Percentiles rank a stretch among this genome's conserved stretches.
phyloP scores from a whole-genome alignment of 2,888 invertebrate genomes.

The Entomobrya multifasciata region DNA sequence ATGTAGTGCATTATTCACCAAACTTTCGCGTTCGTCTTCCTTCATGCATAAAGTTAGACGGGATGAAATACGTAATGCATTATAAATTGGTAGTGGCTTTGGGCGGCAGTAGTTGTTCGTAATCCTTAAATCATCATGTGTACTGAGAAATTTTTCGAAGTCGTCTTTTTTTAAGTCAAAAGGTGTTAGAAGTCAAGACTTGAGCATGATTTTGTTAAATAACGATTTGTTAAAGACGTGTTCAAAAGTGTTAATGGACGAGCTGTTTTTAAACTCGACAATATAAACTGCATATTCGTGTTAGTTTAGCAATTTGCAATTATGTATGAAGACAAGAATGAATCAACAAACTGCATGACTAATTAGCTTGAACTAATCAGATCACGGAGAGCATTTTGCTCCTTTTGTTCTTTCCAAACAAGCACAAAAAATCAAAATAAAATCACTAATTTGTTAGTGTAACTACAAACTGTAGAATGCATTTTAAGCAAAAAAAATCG shows the following conservation, averaged over 20 bases:
- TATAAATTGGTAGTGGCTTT: neutral
- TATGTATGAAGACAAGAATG: no score
- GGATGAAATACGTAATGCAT: neutral
- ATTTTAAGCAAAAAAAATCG: neutral
- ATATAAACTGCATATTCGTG: no score
- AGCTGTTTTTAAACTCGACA: no score
- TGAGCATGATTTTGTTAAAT: no score
- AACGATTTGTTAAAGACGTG: no score
- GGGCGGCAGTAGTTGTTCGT: conserved; percentile 3
- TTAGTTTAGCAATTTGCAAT: no score
- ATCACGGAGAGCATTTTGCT: neutral
- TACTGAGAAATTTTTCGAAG: neutral
- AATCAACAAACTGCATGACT: no score
- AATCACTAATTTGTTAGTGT: no score
- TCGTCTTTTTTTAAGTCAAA: neutral
- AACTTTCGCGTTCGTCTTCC: conserved; percentile 38
- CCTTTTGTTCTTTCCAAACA: conserved; percentile 15
- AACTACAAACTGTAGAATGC: neutral
- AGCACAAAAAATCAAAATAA: no score
- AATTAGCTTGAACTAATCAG: neutral
- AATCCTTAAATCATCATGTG: no score
- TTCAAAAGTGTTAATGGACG: no score
- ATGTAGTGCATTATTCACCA: neutral
- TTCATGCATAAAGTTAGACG: conserved; percentile 25
- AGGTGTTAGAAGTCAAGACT: neutral